phyloP scores from a whole-genome alignment of 1,140 invertebrate species.

The Atta colombica region DNA sequence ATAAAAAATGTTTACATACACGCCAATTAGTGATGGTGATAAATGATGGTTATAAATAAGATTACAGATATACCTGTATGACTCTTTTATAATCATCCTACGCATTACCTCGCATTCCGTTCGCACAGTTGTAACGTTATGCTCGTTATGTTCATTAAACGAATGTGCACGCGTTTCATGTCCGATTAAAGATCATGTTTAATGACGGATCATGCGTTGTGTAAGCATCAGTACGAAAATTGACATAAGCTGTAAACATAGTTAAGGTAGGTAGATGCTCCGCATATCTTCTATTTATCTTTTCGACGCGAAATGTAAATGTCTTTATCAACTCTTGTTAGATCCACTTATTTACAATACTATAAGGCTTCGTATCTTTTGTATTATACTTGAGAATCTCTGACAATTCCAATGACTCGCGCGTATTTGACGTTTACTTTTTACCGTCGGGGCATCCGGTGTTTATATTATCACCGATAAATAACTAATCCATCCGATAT shows the following conservation, averaged over 20 bases:
- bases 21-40: conserved; percentile 21
- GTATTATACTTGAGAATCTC: conserved; percentile 36
- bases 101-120: no score
- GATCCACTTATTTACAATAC: conserved; percentile 21
- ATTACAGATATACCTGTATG: background rate
- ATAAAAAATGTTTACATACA: background rate
- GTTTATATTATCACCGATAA: background rate
- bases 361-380: background rate
- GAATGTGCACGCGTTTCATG: background rate
- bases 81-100: background rate
- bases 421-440: background rate
- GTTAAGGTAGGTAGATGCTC: background rate
- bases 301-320: background rate
- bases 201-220: background rate
- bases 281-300: background rate
- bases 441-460: background rate
- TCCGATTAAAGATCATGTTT: conserved; percentile 22
- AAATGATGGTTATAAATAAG: conserved; percentile 23
- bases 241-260: conserved; percentile 14
- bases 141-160: background rate
- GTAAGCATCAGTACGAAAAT: conserved; percentile 2
- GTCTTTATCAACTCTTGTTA: conserved; percentile 20
- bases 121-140: background rate
- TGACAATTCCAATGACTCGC: background rate
- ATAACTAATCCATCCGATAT: conserved; percentile 1